Conservation (phyloP, 2,113 vertebrate genomes). For the Rhea pennata region DNA sequence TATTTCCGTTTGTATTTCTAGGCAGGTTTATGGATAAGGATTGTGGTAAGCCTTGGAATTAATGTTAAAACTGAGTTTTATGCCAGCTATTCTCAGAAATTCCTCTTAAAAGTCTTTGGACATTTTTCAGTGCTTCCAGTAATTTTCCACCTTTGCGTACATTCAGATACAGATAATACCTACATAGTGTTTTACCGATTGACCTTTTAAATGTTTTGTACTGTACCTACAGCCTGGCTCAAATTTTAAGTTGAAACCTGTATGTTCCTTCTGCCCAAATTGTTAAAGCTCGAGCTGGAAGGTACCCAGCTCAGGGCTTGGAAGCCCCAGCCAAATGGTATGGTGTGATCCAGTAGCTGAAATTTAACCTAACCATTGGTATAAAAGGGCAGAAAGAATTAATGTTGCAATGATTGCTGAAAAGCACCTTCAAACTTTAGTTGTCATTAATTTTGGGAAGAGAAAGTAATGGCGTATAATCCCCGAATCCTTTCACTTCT, state of each 20-base stretch:
- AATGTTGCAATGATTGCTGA: not conserved
- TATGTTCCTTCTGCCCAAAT: not conserved
- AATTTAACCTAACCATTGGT: not conserved
- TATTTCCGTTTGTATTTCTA: not conserved
- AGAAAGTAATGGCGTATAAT: not conserved
- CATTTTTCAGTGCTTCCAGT: not conserved
- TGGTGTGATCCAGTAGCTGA: not conserved
- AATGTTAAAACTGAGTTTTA: not conserved
- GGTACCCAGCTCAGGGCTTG: rapidly evolving
- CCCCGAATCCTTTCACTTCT: rapidly evolving
- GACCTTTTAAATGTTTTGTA: not conserved
- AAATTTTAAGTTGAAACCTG: not conserved
- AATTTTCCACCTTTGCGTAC: not conserved
- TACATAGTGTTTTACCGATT: not conserved
- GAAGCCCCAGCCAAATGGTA: not conserved
- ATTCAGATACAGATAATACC: not conserved
- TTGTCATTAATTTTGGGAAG: not conserved
- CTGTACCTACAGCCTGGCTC: not conserved
- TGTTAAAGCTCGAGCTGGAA: not conserved
- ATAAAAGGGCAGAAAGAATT: not conserved
- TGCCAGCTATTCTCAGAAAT: not conserved
- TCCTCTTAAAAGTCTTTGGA: not conserved
- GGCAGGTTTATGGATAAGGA: not conserved
- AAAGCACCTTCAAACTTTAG: not conserved
- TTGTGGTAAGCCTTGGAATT: not conserved